These are phyloP conservation scores for Drosophila leonis DNA, from an alignment of 2,888 invertebrate species.

Conservation along the genomic window DNA sequence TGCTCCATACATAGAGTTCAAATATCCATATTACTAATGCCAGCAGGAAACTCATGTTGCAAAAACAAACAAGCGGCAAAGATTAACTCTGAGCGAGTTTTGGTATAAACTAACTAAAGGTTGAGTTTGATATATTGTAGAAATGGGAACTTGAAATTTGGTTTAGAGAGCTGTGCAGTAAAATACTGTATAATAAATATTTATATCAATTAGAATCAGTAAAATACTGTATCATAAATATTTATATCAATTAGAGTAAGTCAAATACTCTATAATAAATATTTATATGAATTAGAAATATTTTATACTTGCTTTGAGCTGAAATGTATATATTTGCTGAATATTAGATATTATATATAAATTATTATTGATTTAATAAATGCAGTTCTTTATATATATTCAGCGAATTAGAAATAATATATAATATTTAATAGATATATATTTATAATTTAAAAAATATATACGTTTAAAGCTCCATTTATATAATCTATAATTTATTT, in stretches of 20 bases:
- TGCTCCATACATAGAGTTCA: neutral
- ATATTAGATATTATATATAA: neutral
- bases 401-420: no score
- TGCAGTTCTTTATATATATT: neutral
- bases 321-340: neutral
- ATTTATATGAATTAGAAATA: neutral
- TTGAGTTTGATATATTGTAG: slow-evolving; percentile 19
- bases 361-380: neutral
- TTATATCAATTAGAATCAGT: neutral
- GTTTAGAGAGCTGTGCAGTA: neutral
- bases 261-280: no score
- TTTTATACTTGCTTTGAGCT: neutral
- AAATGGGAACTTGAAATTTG: neutral
- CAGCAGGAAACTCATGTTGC: slow-evolving; percentile 22
- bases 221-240: no score
- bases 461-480: no score
- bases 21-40: slow-evolving; percentile 42
- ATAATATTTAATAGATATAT: neutral
- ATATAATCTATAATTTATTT: no score
- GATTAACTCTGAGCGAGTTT: slow-evolving; percentile 18
- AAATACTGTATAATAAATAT: no score
- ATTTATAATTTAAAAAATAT: no score
- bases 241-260: neutral
- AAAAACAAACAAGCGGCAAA: neutral
- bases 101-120: neutral